phyloP scores from a whole-genome alignment of 2,797 vertebrate genomes.

The Clarias pachynema region DNA sequence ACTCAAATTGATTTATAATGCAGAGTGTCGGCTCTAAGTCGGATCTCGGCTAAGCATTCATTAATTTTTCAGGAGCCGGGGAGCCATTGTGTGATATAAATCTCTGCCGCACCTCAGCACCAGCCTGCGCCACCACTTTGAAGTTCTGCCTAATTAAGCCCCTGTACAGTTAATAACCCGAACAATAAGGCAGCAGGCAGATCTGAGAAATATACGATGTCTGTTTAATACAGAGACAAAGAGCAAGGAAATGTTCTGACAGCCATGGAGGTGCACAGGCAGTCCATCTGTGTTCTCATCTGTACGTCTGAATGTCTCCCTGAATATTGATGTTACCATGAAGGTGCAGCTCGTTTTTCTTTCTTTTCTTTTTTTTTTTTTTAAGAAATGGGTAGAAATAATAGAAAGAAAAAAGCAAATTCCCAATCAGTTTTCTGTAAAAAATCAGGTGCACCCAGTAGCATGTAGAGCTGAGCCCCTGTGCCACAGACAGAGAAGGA shows the following conservation, averaged over 20 bases:
- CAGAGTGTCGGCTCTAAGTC: conserved; percentile 59
- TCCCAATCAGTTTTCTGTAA: background rate
- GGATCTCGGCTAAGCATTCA: conserved; percentile 66
- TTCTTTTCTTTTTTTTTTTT: background rate
- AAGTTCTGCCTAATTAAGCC: conserved; percentile 74
- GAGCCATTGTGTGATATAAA: conserved; percentile 66
- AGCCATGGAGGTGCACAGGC: conserved; percentile 21
- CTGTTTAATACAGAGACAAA: conserved; percentile 58
- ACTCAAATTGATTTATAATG: conserved; percentile 64
- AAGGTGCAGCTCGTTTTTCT: background rate
- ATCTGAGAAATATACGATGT: conserved; percentile 63
- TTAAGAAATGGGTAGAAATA: background rate
- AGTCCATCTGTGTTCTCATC: conserved; percentile 15
- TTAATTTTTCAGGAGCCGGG: conserved; percentile 70
- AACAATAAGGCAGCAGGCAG: conserved; percentile 65
- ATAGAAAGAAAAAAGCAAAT: background rate
- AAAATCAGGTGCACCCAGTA: background rate
- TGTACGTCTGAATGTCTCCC: conserved; percentile 6
- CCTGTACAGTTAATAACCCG: conserved; percentile 66
- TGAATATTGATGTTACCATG: background rate
- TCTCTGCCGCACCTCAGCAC: conserved; percentile 63
- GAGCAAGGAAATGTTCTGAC: conserved; percentile 44
- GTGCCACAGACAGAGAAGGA: conserved; percentile 41
- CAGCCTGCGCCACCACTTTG: conserved; percentile 62
- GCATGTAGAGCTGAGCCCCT: conserved; percentile 2